A percentile compares a stretch with the other conserved stretches of the same genome.
phyloP scores from a whole-genome alignment of 1,140 invertebrate genomes.

The Bombyx mandarina region DNA sequence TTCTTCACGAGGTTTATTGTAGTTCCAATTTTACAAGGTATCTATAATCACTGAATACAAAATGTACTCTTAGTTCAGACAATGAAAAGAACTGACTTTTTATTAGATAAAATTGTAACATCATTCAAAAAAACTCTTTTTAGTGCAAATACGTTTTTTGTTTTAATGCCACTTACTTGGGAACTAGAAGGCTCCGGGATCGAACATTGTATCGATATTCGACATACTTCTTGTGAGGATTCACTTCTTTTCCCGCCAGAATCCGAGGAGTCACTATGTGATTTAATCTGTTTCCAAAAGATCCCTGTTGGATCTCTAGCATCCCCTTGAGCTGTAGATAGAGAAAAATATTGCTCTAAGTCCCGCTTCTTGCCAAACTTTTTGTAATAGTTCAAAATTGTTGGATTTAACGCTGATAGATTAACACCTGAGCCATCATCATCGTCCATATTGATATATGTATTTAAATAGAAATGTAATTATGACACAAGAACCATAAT shows the following conservation, averaged over 20 bases:
- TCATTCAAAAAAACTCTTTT: too few species aligned
- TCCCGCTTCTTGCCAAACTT: constrained; percentile 62
- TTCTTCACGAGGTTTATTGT: too few species aligned
- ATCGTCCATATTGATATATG: constrained; percentile 22
- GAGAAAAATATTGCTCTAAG: constrained; percentile 62
- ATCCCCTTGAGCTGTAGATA: constrained; percentile 52
- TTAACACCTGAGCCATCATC: constrained; percentile 21
- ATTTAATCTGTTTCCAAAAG: constrained; percentile 62
- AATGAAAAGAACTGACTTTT: too few species aligned
- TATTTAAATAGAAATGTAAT: background rate
- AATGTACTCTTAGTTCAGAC: too few species aligned
- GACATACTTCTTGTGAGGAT: constrained; percentile 54
- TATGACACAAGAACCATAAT: constrained; percentile 6
- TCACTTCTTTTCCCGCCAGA: constrained; percentile 50
- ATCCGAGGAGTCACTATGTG: constrained; percentile 49
- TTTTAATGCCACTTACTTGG: constrained; percentile 22
- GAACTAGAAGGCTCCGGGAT: constrained; percentile 33
- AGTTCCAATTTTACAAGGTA: too few species aligned
- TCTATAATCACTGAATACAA: too few species aligned
- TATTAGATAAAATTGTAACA: too few species aligned
- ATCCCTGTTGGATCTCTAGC: constrained; percentile 40
- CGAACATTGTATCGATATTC: constrained; percentile 55
- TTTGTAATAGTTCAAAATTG: constrained; percentile 62
- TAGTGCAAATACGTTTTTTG: too few species aligned
- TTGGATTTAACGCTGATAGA: constrained; percentile 40